Conservation (phyloP, 2,113 vertebrate genomes). For the Meriones unguiculatus region DNA sequence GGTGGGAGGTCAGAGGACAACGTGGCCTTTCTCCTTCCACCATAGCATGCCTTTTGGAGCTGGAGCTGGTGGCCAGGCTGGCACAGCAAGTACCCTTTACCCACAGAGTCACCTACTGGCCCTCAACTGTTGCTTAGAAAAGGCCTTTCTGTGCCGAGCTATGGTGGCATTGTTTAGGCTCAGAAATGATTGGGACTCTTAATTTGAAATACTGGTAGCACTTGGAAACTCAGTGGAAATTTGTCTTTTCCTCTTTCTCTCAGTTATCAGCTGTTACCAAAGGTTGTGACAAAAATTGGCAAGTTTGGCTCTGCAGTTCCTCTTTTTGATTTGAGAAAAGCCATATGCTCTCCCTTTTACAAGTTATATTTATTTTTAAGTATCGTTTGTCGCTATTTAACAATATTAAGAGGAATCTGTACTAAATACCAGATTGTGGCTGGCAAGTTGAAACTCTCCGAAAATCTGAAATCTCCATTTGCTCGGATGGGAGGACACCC, state of each 20-base stretch:
- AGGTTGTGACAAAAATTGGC: slow-evolving; percentile 74
- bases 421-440: slow-evolving; percentile 76
- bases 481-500: not conserved
- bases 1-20: not conserved
- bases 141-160: not conserved
- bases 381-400: slow-evolving; percentile 76
- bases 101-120: not conserved
- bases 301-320: slow-evolving; percentile 52
- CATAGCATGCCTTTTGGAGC: not conserved
- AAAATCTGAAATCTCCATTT: slow-evolving; percentile 61
- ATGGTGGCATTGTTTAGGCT: not conserved
- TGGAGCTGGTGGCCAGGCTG: not conserved
- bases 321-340: slow-evolving; percentile 70
- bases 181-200: not conserved
- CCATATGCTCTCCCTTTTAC: slow-evolving; percentile 76
- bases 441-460: slow-evolving; percentile 64
- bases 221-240: slow-evolving; percentile 45
- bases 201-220: slow-evolving; percentile 43
- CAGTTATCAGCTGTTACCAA: slow-evolving; percentile 65
- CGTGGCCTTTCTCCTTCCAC: not conserved
- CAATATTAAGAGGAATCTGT: slow-evolving; percentile 71
- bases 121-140: not conserved
- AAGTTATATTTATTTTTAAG: slow-evolving; percentile 76
- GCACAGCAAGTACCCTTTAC: not conserved
- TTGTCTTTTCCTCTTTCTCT: slow-evolving; percentile 40